Percentiles rank a stretch among this genome's conserved stretches.
These are phyloP conservation scores for Zygaena filipendulae DNA, from an alignment of 2,888 invertebrate species.

Conservation along the genomic window DNA sequence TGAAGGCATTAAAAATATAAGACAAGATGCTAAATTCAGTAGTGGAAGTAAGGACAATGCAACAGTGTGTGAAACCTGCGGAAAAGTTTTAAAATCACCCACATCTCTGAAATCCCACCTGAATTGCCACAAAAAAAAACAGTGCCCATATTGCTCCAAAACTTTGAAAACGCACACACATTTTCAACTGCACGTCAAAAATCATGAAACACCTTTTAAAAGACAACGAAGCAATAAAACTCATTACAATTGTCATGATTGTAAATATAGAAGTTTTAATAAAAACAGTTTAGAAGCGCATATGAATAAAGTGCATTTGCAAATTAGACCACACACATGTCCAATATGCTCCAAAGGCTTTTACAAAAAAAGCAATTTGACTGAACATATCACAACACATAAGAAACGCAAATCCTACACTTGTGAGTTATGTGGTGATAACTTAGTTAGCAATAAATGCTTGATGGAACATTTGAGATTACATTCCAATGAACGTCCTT, in stretches of 20 bases:
- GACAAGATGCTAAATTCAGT: too few species aligned
- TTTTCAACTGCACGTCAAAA: conserved; percentile 25
- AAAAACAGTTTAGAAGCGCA: conserved; percentile 34
- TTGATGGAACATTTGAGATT: conserved; percentile 33
- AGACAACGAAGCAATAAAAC: conserved; percentile 16
- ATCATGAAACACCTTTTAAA: conserved; percentile 19
- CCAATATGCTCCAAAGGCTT: conserved; percentile 34
- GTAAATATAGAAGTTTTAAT: conserved; percentile 27
- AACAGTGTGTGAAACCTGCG: conserved; percentile 26
- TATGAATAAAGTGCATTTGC: conserved; percentile 33
- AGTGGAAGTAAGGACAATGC: conserved; percentile 17
- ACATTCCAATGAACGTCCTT: conserved; percentile 34
- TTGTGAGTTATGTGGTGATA: conserved; percentile 38
- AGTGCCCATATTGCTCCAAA: conserved; percentile 31
- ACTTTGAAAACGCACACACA: conserved; percentile 27
- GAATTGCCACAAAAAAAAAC: conserved; percentile 22
- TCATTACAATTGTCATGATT: conserved; percentile 24
- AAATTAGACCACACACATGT: conserved; percentile 29
- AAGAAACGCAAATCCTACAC: conserved; percentile 24
- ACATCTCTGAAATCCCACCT: conserved; percentile 23
- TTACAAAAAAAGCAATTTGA: conserved; percentile 35
- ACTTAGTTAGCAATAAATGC: conserved; percentile 32
- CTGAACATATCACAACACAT: conserved; percentile 30
- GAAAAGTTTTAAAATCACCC: conserved; percentile 22
- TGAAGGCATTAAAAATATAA: too few species aligned